Percentiles rank a stretch among this genome's conserved stretches.
These are phyloP conservation scores for Danio jaintianensis DNA, from an alignment of 2,797 vertebrate genomes.

Conservation along the genomic window DNA sequence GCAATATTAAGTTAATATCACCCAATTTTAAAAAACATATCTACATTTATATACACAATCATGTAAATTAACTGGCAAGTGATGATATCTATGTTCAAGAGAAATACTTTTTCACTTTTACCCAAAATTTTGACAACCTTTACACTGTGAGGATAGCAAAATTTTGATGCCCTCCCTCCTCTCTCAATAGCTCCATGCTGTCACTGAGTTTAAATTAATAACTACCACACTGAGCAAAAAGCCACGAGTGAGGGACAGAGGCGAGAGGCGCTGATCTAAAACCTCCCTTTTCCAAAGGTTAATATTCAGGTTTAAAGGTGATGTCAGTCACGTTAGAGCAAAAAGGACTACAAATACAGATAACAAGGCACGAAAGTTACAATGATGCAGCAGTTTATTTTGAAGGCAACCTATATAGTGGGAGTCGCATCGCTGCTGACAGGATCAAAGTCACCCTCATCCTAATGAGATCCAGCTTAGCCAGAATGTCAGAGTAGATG, in stretches of 20 bases:
- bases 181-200: conserved; percentile 45
- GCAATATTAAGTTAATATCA: too few relatives aligned
- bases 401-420: conserved; percentile 78
- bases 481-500: conserved; percentile 79
- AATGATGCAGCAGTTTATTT: conserved; percentile 73
- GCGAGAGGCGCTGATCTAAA: background rate
- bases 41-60: background rate
- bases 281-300: conserved; percentile 17
- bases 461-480: conserved; percentile 84
- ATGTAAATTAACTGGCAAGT: conserved; percentile 6
- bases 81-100: conserved; percentile 49
- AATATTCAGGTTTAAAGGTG: conserved; percentile 2
- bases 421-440: conserved; percentile 77
- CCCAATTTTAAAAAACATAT: too few relatives aligned
- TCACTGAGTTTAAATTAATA: conserved; percentile 47
- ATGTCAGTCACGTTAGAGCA: background rate
- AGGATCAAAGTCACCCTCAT: conserved; percentile 81
- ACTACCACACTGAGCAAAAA: conserved; percentile 10
- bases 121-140: conserved; percentile 41
- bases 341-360: conserved; percentile 42
- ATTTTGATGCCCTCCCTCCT: conserved; percentile 32
- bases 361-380: conserved; percentile 68
- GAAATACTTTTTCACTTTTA: conserved; percentile 43
- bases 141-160: conserved; percentile 40
- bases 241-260: conserved; percentile 33